Evolutionary conservation across 2,888 invertebrate genomes (phyloP).

Genomic region (Hemaris fuciformis): DNA sequence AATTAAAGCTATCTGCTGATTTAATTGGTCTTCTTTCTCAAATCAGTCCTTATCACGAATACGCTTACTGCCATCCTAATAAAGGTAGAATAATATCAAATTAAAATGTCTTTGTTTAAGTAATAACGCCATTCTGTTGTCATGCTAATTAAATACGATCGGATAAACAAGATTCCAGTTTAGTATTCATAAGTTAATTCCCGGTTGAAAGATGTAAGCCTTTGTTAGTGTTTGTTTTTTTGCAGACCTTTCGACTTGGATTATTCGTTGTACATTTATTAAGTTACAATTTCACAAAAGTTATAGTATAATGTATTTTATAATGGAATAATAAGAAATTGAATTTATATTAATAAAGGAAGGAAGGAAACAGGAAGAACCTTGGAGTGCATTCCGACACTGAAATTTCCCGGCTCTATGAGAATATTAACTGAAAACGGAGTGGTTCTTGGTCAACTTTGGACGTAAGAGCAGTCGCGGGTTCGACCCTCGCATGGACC

Average conservation of each 20-base stretch:
- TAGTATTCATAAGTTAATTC: not conserved
- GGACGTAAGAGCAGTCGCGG: too few relatives aligned
- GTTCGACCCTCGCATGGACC: too few relatives aligned
- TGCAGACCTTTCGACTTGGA: not conserved
- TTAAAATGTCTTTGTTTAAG: slow-evolving; percentile 11
- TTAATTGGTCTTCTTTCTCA: too few relatives aligned
- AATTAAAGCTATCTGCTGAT: too few relatives aligned
- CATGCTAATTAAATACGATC: slow-evolving; percentile 7
- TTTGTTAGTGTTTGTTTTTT: not conserved
- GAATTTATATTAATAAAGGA: not conserved
- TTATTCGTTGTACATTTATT: not conserved
- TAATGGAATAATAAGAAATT: not conserved
- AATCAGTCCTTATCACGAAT: not conserved
- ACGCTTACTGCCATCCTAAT: not conserved
- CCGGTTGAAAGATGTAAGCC: not conserved
- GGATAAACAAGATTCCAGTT: slow-evolving; percentile 1
- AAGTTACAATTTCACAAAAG: not conserved
- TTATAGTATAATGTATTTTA: not conserved
- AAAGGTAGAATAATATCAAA: slow-evolving; percentile 23
- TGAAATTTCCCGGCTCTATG: too few relatives aligned
- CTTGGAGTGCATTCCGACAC: too few relatives aligned
- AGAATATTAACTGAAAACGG: too few relatives aligned
- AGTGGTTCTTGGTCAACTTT: too few relatives aligned
- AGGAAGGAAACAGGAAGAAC: too few relatives aligned
- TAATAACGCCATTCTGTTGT: not conserved